phyloP scores from a whole-genome alignment of 2,797 vertebrate genomes.

The Sebastes hubbsi region DNA sequence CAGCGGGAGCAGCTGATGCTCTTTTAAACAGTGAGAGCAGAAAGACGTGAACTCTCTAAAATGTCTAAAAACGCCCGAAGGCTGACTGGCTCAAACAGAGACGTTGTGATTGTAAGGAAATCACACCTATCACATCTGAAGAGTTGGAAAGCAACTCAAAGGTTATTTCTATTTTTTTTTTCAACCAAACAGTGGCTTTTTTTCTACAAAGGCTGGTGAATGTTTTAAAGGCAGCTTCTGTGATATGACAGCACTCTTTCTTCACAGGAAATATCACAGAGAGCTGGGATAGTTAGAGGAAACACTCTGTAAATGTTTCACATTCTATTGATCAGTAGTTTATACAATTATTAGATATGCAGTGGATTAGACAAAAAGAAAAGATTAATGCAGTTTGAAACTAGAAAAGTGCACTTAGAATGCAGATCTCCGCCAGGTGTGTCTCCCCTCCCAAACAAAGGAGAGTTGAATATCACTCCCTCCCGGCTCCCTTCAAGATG shows the following conservation, averaged over 20 bases:
- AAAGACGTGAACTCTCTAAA: neutral
- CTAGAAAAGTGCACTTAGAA: neutral
- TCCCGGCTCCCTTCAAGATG: too few relatives aligned
- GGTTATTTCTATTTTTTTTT: neutral
- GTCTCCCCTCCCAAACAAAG: neutral
- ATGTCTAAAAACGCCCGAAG: constrained; percentile 19
- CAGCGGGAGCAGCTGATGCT: neutral
- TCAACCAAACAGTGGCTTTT: neutral
- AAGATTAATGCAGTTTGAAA: neutral
- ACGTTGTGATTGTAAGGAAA: constrained; percentile 10
- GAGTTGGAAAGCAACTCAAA: neutral
- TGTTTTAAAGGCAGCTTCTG: constrained; percentile 2
- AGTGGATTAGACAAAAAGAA: neutral
- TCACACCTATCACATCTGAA: constrained; percentile 12
- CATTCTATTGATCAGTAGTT: neutral
- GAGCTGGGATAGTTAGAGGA: neutral
- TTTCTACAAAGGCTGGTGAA: neutral
- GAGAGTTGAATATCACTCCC: too few relatives aligned
- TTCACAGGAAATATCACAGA: neutral
- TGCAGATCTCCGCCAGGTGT: neutral
- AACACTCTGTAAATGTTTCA: neutral
- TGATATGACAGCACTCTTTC: neutral
- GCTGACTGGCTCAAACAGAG: constrained; percentile 13
- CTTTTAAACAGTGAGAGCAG: neutral
- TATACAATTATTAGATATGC: neutral